Base-by-base conservation (phyloP, 2,888 invertebrate species). In the Syrphus vitripennis region DNA sequence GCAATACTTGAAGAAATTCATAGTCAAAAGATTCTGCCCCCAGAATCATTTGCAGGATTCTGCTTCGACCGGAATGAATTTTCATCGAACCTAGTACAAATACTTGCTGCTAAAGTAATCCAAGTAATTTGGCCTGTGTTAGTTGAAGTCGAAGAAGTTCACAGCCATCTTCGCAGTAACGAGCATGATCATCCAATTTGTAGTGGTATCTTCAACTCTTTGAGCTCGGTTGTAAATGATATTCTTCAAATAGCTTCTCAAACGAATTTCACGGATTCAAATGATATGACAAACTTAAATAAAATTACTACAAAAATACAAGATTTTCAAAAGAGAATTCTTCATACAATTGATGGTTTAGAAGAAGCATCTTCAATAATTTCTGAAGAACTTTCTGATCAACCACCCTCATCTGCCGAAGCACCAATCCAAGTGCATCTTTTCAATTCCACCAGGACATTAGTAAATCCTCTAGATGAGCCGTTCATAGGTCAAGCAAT, bases 71-170 rank as follows among this genome's bases (percentile, higher is more conserved):
- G 78, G 1, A 75, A 89, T 5, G 88, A 88, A 0, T 16, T 90
- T 70, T 90, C 90, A 0, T 81, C 88, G 9, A 90, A 88, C 83
- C 90, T 91, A 0, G 89, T 89, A 0, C 88, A 90, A 16, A 90
- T 91, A 0, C 70, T 91, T 61, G 90, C 91, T 7, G 90, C 89
- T 0, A 90, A 90, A 24, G 89, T 89, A 21, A 88, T 89, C 0
- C 89, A 90, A 34, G 88, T 90, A 3, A 87, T 90, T 10, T 91
- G 91, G 91, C 89, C 90, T 0, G 89, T 88, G 16, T 53, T 90
- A 0, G 86, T 88, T 21, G 90, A 91, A 69, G 80, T 91, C 1
- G 80, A 88, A 12, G 89, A 89, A 16, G 82, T 91, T 0, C 88
- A 89, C 1, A 55, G 65, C 1, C 77, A 88, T 10, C 74, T 89